A percentile compares a stretch with the other conserved stretches of the same genome.
These are phyloP conservation scores for Larimichthys crocea DNA, from an alignment of 2,113 vertebrate genomes.

Conservation along the genomic window DNA sequence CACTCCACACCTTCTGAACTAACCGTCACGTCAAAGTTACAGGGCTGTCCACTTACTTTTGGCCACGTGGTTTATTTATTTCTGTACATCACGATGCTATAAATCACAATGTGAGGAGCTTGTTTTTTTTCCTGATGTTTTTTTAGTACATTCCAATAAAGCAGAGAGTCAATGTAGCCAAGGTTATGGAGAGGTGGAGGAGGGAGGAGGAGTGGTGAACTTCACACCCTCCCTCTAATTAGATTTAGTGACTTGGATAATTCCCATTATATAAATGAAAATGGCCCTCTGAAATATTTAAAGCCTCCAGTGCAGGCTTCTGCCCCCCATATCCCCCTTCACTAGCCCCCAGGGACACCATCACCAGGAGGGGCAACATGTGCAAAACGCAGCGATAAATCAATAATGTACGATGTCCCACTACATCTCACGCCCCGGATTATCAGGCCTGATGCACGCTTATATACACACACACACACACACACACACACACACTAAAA, in stretches of 20 bases:
- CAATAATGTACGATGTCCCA: constrained; percentile 75
- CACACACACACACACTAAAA: neutral
- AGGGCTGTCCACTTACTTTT: neutral
- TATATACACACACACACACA: constrained; percentile 3
- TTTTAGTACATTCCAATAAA: constrained; percentile 29
- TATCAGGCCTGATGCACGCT: constrained; percentile 13
- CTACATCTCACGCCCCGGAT: constrained; percentile 53
- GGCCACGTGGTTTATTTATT: neutral
- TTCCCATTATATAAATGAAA: constrained; percentile 81
- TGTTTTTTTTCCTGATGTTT: constrained; percentile 9
- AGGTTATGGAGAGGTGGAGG: constrained; percentile 4
- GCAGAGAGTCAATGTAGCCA: constrained; percentile 2
- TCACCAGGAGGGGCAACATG: constrained; percentile 67
- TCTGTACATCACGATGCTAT: neutral
- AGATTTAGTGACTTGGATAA: constrained; percentile 78
- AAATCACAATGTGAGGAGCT: neutral
- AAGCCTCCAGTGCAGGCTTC: constrained; percentile 38
- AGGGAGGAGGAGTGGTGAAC: constrained; percentile 17
- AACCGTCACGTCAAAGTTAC: no score
- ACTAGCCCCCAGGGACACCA: constrained; percentile 40
- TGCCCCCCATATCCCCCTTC: neutral
- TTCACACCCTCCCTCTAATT: constrained; percentile 77
- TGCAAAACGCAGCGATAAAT: constrained; percentile 74
- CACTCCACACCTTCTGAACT: no score
- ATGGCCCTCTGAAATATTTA: constrained; percentile 79